A percentile compares a stretch with the other conserved stretches of the same genome.
Conservation (phyloP, 2,888 invertebrate genomes). For the Euplexia lucipara region DNA sequence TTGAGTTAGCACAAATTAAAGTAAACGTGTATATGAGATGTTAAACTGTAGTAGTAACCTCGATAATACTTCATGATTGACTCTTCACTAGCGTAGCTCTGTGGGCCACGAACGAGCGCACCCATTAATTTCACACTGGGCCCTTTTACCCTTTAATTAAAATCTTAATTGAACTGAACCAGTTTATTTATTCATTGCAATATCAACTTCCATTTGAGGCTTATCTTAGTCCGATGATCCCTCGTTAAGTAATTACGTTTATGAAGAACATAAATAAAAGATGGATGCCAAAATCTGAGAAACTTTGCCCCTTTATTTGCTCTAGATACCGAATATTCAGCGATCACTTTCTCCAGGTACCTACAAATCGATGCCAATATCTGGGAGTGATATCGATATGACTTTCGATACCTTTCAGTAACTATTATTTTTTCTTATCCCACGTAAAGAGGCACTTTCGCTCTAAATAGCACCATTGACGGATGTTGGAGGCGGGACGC, state of each 20-base stretch:
- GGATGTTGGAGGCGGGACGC: slow-evolving; percentile 70
- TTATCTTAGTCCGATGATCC: slow-evolving; percentile 24
- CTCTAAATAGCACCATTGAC: slow-evolving; percentile 87
- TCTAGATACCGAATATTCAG: slow-evolving; percentile 12
- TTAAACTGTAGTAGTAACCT: slow-evolving; percentile 25
- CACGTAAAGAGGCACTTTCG: slow-evolving; percentile 69
- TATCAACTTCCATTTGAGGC: slow-evolving; percentile 36
- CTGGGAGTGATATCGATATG: slow-evolving; percentile 25
- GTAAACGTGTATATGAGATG: not conserved
- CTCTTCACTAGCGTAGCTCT: slow-evolving; percentile 32
- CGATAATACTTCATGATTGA: slow-evolving; percentile 40
- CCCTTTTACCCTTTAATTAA: slow-evolving; percentile 54
- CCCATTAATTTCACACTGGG: slow-evolving; percentile 37
- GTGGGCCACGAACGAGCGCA: slow-evolving; percentile 12
- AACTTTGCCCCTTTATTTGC: slow-evolving; percentile 31
- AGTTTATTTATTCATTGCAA: slow-evolving; percentile 54
- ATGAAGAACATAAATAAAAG: slow-evolving; percentile 35
- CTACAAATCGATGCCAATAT: slow-evolving; percentile 15
- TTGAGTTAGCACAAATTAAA: no score
- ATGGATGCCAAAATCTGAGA: slow-evolving; percentile 23
- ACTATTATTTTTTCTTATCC: slow-evolving; percentile 64
- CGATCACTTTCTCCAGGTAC: slow-evolving; percentile 17
- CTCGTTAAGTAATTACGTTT: slow-evolving; percentile 30
- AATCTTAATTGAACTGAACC: slow-evolving; percentile 46
- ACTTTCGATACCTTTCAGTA: slow-evolving; percentile 51